phyloP scores from a whole-genome alignment of 2,888 invertebrate species.

The Scelioninae gen. 1 region DNA sequence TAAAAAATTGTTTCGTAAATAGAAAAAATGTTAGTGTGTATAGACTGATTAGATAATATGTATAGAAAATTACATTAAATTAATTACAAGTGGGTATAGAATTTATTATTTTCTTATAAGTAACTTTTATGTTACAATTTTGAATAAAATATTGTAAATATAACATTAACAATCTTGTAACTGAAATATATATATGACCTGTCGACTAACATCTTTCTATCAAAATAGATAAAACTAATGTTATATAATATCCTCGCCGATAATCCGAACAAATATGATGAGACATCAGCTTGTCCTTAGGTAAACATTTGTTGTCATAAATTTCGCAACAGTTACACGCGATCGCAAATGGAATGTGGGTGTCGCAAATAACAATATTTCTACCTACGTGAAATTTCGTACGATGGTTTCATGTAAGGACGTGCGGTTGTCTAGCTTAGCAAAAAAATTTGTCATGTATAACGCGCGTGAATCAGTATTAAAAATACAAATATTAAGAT shows the following conservation, averaged over 20 bases:
- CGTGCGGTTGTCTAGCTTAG: neutral
- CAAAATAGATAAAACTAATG: constrained; percentile 16
- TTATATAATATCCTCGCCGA: constrained; percentile 17
- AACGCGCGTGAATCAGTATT: no score
- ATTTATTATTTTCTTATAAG: no score
- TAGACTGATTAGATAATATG: no score
- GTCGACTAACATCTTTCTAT: neutral
- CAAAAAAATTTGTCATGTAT: neutral
- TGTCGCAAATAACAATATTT: constrained; percentile 23
- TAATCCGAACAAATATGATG: constrained; percentile 35
- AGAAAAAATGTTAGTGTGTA: no score
- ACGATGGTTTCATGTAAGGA: neutral
- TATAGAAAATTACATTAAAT: no score
- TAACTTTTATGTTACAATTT: no score
- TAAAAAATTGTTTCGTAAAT: no score
- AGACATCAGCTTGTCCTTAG: constrained; percentile 13
- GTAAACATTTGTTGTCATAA: constrained; percentile 33
- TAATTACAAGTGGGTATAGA: no score
- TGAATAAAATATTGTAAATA: no score
- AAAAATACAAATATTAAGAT: no score
- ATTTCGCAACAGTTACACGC: constrained; percentile 17
- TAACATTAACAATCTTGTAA: no score
- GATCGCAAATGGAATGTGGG: constrained; percentile 21
- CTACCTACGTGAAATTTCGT: constrained; percentile 25
- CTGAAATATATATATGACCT: no score